A percentile compares a stretch with the other conserved stretches of the same genome.
phyloP scores from a whole-genome alignment of 2,888 invertebrate genomes.

The Endotricha flammealis region DNA sequence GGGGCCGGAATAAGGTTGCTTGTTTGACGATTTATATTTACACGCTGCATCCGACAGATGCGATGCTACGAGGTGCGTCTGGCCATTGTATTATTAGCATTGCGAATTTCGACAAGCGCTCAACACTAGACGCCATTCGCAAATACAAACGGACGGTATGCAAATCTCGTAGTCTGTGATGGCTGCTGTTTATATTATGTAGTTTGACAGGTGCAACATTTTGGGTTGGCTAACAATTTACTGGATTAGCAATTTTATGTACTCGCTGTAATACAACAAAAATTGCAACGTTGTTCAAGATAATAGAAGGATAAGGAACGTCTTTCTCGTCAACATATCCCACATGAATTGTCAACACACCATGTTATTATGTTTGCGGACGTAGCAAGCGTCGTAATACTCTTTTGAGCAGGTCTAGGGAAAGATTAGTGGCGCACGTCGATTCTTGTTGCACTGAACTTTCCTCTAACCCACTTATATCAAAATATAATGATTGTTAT shows the following conservation, averaged over 20 bases:
- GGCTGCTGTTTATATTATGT: constrained; percentile 40
- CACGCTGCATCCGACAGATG: constrained; percentile 42
- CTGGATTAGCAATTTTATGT: too few species aligned
- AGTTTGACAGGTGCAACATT: constrained; percentile 15
- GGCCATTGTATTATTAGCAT: constrained; percentile 70
- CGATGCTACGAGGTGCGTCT: constrained; percentile 56
- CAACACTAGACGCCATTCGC: constrained; percentile 55
- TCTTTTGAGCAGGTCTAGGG: constrained; percentile 28
- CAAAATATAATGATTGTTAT: constrained; percentile 28
- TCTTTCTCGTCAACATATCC: constrained; percentile 16
- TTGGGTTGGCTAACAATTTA: too few species aligned
- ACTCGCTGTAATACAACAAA: constrained; percentile 11
- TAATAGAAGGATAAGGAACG: constrained; percentile 3
- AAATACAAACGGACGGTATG: constrained; percentile 62
- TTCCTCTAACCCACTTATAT: constrained; percentile 22
- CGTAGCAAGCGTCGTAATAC: constrained; percentile 41
- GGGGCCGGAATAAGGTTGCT: constrained; percentile 35
- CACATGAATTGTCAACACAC: constrained; percentile 29
- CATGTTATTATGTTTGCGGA: constrained; percentile 37
- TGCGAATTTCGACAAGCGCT: constrained; percentile 67
- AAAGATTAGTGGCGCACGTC: constrained; percentile 43
- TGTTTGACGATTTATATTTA: constrained; percentile 26
- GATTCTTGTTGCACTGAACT: constrained; percentile 34
- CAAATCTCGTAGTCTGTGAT: constrained; percentile 52
- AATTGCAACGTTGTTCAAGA: not conserved